Base-by-base conservation (phyloP, 2,888 invertebrate species). In the Caenorhabditis sinica region DNA sequence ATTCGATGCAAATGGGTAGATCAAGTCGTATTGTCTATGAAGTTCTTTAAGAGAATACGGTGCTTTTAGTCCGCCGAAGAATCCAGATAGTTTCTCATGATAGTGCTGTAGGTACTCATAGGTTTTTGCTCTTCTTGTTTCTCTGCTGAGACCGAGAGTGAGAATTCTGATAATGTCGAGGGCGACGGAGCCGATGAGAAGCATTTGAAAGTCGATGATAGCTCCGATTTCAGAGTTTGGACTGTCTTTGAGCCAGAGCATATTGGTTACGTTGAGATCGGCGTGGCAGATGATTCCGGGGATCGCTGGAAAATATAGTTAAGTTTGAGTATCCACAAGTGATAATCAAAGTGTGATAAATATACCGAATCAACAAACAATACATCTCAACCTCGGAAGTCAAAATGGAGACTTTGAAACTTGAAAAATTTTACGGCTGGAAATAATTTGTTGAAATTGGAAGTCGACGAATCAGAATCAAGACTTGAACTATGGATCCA, bases 131-230 rank as follows among this genome's bases (percentile, higher is more conserved):
- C 30, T 49, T 60, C 80, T 28, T 9, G 4, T 36, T 30, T 72
- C 60, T 20, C 51, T 40, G 0, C 28, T 33, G 25, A 83, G 15
- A 25, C 76, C 72, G 6, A 83, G 25, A 5, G 73, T 83, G 0
- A 83, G 61, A 28, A 83, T 28, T 43, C 83, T 60, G 15, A 77
- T 53, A 49, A 83, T 53, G 51, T 83, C 83, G 20, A 60, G 23
- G 1, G 73, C 83, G 17, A 73, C 23, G 5, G 83, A 83, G 13
- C 77, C 77, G 15, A 61, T 49, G n/a, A 68, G 51, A 1, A 68
- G 3, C 51, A 77, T 45, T 69, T 83, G 83, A 36, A 30, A 83
- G 15, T 83, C 83, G 40, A 83, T 83, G 2, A 83, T 61, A 13
- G 83, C 83, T n/a, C 56, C 33, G n/a, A 83, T 53, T 17, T 69